Evolutionary conservation across 2,888 invertebrate species (phyloP).

Genomic region (Panzeria rudis): DNA sequence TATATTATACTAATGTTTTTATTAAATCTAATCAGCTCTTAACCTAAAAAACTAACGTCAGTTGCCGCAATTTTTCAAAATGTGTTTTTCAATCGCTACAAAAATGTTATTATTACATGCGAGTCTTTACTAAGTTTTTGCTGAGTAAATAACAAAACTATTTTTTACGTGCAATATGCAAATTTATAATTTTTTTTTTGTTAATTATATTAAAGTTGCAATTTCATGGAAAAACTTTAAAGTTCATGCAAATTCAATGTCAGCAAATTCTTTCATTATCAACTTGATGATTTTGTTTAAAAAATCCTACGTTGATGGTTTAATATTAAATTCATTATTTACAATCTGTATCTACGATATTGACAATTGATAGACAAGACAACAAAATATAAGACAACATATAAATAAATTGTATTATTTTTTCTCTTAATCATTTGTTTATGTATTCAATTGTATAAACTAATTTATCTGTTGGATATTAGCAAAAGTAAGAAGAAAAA

Average conservation of each 20-base stretch:
- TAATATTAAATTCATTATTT: slow-evolving; percentile 43
- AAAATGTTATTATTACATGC: no score
- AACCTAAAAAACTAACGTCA: no score
- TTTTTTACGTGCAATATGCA: slow-evolving; percentile 1
- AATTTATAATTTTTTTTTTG: neutral
- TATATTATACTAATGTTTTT: no score
- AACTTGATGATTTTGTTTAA: slow-evolving; percentile 8
- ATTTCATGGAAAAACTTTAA: slow-evolving; percentile 8
- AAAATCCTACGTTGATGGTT: slow-evolving; percentile 10
- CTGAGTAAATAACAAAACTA: neutral
- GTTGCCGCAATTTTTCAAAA: no score
- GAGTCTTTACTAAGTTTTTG: neutral
- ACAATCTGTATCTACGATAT: slow-evolving; percentile 31
- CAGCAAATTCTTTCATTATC: slow-evolving; percentile 21
- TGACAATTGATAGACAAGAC: slow-evolving; percentile 55
- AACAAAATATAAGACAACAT: slow-evolving; percentile 6
- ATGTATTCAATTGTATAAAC: slow-evolving; percentile 23
- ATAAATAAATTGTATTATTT: neutral
- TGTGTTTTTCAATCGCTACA: no score
- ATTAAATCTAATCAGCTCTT: no score
- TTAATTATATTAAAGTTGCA: neutral
- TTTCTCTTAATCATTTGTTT: neutral
- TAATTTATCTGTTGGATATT: slow-evolving; percentile 37
- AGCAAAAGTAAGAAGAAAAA: neutral
- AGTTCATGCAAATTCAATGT: slow-evolving; percentile 15